Evolutionary conservation across 1,140 invertebrate genomes (phyloP).

Genomic region (Euglossa dilemma): DNA sequence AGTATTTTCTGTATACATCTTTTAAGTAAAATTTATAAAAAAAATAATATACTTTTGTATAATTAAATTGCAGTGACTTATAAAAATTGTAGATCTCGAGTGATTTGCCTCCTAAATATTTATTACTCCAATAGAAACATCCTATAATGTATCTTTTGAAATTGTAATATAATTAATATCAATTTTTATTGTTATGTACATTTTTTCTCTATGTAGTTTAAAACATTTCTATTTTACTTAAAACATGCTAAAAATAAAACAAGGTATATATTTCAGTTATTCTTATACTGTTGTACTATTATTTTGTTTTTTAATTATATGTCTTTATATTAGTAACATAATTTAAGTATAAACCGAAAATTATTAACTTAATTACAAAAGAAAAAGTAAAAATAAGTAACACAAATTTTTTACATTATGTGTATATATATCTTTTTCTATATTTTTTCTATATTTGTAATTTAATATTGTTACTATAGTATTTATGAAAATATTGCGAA

Average conservation of each 20-base stretch:
- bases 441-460: slow-evolving; percentile 1
- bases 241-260: neutral
- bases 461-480: neutral
- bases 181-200: neutral
- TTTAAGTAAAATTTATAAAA: neutral
- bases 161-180: neutral
- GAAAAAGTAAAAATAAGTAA: neutral
- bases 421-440: neutral
- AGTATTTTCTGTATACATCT: neutral
- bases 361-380: neutral
- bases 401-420: neutral
- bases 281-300: too few relatives aligned
- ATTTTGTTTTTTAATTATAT: neutral
- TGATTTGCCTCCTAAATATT: neutral
- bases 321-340: neutral
- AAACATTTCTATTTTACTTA: neutral
- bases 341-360: neutral
- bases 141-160: neutral
- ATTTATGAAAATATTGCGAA: neutral
- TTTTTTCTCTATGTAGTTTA: neutral
- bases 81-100: neutral
- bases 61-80: slow-evolving; percentile 30
- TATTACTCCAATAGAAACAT: neutral
- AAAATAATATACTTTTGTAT: slow-evolving; percentile 22
- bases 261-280: neutral